A percentile compares a stretch with the other conserved stretches of the same genome.
These are phyloP conservation scores for Corythornis leucogaster DNA, from an alignment of 2,797 vertebrate genomes.

Conservation along the genomic window DNA sequence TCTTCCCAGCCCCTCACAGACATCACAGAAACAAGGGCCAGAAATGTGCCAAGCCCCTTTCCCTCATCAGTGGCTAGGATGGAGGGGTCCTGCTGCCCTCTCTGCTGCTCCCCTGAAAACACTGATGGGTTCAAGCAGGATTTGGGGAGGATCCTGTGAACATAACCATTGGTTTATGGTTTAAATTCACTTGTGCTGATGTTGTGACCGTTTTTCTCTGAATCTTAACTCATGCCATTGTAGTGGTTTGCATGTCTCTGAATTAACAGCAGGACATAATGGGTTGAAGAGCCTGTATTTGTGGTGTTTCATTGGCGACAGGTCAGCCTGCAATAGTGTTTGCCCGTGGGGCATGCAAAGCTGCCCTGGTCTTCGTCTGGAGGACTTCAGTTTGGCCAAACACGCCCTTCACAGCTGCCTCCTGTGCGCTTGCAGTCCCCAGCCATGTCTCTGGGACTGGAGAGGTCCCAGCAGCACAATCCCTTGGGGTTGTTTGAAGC, in stretches of 20 bases:
- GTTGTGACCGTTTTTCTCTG: neutral
- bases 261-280: neutral
- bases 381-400: neutral
- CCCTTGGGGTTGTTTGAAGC: neutral
- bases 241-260: neutral
- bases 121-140: neutral
- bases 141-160: neutral
- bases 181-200: neutral
- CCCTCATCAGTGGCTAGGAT: neutral
- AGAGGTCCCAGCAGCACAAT: neutral
- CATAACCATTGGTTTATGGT: accelerated
- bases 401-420: neutral
- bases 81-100: neutral
- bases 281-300: neutral
- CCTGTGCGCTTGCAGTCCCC: neutral
- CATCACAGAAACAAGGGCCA: neutral
- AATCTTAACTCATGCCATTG: neutral
- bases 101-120: neutral
- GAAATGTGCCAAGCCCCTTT: neutral
- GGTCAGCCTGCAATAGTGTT: neutral
- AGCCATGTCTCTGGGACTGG: neutral
- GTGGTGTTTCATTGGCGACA: neutral
- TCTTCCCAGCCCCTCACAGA: neutral
- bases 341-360: accelerated
- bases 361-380: neutral